Evolutionary conservation across 2,888 invertebrate species (phyloP).

Genomic region (Diloba caeruleocephala): DNA sequence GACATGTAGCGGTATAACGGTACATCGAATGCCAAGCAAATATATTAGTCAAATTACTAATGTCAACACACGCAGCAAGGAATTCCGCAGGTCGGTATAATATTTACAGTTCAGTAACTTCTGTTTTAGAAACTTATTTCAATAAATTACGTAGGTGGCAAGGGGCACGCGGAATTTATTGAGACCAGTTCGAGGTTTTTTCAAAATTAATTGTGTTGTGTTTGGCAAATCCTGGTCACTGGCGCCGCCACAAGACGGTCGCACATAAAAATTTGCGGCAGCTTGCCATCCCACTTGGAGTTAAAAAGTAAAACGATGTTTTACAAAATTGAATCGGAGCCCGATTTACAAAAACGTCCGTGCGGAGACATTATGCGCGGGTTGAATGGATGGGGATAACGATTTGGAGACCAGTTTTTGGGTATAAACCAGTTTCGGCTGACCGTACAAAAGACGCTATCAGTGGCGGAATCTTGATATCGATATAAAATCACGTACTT

Average conservation of each 20-base stretch:
- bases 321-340: conserved; percentile 55
- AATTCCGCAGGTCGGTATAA: conserved; percentile 22
- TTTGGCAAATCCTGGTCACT: conserved; percentile 35
- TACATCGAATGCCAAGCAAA: conserved; percentile 3
- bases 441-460: conserved; percentile 64
- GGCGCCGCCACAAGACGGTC: conserved; percentile 53
- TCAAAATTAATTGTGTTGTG: conserved; percentile 41
- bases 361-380: conserved; percentile 61
- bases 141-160: conserved; percentile 47
- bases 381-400: conserved; percentile 72
- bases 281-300: conserved; percentile 52
- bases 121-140: conserved; percentile 41
- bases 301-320: conserved; percentile 63
- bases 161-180: conserved; percentile 45
- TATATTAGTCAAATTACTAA: conserved; percentile 11
- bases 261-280: conserved; percentile 42
- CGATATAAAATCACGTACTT: conserved; percentile 66
- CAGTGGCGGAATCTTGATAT: conserved; percentile 67
- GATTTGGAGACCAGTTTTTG: conserved; percentile 66
- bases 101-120: conserved; percentile 31
- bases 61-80: conserved; percentile 8
- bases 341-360: conserved; percentile 59
- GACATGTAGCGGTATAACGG: no score
- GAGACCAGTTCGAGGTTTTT: conserved; percentile 37
- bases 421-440: conserved; percentile 69